Evolutionary conservation across 2,797 vertebrate genomes (phyloP).

Genomic region (Neosilurus hyrtlii): DNA sequence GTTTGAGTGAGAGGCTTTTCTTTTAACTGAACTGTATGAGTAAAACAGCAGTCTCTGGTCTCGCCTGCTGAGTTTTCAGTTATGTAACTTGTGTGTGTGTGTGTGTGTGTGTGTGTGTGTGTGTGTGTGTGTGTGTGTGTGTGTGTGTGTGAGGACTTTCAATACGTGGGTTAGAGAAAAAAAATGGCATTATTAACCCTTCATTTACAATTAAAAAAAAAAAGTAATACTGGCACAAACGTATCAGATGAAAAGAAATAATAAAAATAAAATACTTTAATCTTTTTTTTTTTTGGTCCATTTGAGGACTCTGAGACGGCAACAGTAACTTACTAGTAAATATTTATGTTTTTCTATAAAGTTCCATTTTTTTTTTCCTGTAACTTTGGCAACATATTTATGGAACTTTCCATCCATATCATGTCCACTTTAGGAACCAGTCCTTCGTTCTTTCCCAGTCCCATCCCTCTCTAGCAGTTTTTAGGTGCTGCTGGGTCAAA

Average conservation of each 20-base stretch:
- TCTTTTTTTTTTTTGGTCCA: slow-evolving; percentile 64
- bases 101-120: slow-evolving; percentile 49
- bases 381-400: slow-evolving; percentile 70
- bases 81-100: slow-evolving; percentile 49
- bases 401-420: slow-evolving; percentile 57
- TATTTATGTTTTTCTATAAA: slow-evolving; percentile 53
- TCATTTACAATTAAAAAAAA: slow-evolving; percentile 59
- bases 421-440: slow-evolving; percentile 51
- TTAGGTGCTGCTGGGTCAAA: slow-evolving; percentile 66
- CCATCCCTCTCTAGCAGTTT: slow-evolving; percentile 49
- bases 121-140: slow-evolving; percentile 52
- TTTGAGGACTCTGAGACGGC: slow-evolving; percentile 66
- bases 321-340: slow-evolving; percentile 64
- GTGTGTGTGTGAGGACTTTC: slow-evolving; percentile 52
- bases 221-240: slow-evolving; percentile 76
- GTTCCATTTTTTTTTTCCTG: slow-evolving; percentile 57
- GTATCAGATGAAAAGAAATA: slow-evolving; percentile 58
- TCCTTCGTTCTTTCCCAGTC: slow-evolving; percentile 51
- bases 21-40: slow-evolving; percentile 51
- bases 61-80: slow-evolving; percentile 66
- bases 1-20: slow-evolving; percentile 69
- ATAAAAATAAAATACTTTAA: slow-evolving; percentile 58
- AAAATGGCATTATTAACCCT: slow-evolving; percentile 62
- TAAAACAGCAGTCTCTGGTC: slow-evolving; percentile 62
- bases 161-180: background rate